Conservation (phyloP, 2,888 invertebrate species). For the Rosalia funebris region DNA sequence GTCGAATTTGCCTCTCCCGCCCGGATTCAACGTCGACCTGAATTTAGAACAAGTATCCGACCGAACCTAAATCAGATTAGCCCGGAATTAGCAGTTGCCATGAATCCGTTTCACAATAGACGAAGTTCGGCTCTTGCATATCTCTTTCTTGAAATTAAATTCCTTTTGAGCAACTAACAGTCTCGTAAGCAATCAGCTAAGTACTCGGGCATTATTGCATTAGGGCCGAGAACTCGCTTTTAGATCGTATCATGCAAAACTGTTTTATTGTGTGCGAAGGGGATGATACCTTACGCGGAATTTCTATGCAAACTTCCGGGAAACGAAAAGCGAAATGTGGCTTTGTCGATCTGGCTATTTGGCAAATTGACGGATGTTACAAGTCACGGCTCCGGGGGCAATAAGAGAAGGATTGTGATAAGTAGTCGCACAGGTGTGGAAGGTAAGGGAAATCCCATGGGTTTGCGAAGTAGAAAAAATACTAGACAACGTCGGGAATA, state of each 20-base stretch:
- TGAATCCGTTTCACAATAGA: slow-evolving; percentile 20
- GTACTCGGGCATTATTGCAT: background rate
- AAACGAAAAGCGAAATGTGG: too few species aligned
- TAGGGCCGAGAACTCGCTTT: background rate
- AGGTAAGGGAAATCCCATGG: too few species aligned
- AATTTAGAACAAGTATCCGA: slow-evolving; percentile 21
- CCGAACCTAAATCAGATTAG: slow-evolving; percentile 26
- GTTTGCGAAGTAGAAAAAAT: too few species aligned
- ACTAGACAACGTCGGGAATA: too few species aligned
- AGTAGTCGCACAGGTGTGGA: too few species aligned
- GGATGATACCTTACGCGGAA: too few species aligned
- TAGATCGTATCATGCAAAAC: background rate
- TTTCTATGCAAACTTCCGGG: too few species aligned
- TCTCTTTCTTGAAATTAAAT: slow-evolving; percentile 16
- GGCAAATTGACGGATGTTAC: too few species aligned
- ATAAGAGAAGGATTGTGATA: too few species aligned
- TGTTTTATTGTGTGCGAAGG: background rate
- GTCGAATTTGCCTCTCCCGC: slow-evolving; percentile 5
- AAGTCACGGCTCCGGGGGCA: too few species aligned
- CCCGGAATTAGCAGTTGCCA: slow-evolving; percentile 24
- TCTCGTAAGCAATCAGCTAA: slow-evolving; percentile 6
- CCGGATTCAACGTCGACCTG: slow-evolving; percentile 7
- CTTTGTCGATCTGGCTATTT: too few species aligned
- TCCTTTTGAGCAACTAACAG: slow-evolving; percentile 2
- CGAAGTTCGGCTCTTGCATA: slow-evolving; percentile 19